A percentile compares a stretch with the other conserved stretches of the same genome.
Evolutionary conservation across 2,113 vertebrate species (phyloP).

Genomic region (Odontesthes bonariensis): DNA sequence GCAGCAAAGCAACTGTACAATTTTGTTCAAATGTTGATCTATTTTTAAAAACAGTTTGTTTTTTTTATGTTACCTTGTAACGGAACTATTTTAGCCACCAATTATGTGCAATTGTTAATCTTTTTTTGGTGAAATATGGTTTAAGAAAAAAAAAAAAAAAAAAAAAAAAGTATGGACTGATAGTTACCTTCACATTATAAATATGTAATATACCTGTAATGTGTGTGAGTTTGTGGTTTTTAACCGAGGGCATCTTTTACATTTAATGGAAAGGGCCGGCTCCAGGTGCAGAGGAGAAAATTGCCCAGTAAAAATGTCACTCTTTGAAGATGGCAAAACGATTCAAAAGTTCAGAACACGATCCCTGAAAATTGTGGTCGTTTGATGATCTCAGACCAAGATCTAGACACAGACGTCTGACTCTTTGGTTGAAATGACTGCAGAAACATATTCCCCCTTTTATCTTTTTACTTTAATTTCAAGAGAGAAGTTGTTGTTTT

Average conservation of each 20-base stretch:
- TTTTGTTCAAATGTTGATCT: slow-evolving; percentile 59
- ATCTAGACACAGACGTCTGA: not conserved
- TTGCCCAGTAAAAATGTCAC: not conserved
- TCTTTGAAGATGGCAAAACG: slow-evolving; percentile 14
- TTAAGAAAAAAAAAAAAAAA: too few species aligned
- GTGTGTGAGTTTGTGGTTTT: slow-evolving; percentile 39
- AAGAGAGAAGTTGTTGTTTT: too few species aligned
- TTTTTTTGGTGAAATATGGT: slow-evolving; percentile 15
- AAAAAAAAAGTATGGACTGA: slow-evolving; percentile 13
- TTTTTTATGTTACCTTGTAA: slow-evolving; percentile 26
- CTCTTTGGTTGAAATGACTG: not conserved
- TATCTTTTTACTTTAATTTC: too few species aligned
- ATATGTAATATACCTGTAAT: slow-evolving; percentile 75
- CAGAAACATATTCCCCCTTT: not conserved
- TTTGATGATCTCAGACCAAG: not conserved
- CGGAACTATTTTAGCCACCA: slow-evolving; percentile 55
- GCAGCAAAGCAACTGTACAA: slow-evolving; percentile 62
- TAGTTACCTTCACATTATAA: slow-evolving; percentile 60
- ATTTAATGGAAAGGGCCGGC: slow-evolving; percentile 4
- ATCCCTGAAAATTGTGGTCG: not conserved
- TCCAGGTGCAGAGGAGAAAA: slow-evolving; percentile 3
- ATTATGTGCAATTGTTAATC: slow-evolving; percentile 70
- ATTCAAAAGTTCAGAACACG: slow-evolving; percentile 15
- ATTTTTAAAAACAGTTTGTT: slow-evolving; percentile 40
- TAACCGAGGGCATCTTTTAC: slow-evolving; percentile 22